Base-by-base conservation (phyloP, 1,140 invertebrate genomes). In the Dreissena polymorpha region DNA sequence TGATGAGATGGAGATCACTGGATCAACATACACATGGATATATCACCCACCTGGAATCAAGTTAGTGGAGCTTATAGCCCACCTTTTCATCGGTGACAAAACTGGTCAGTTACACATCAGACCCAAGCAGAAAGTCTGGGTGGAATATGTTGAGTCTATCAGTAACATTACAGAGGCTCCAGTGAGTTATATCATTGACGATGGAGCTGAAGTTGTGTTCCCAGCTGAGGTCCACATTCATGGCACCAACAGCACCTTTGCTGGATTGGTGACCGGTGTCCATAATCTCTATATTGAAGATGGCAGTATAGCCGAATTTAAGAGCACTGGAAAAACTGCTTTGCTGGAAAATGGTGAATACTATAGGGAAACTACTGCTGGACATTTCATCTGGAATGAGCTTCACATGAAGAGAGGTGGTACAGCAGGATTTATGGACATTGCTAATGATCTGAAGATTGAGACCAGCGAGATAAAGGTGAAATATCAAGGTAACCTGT, bases 31-130 rank as follows among this genome's bases (percentile, higher is more conserved):
- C 23, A 79, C 88, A 0, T 77, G 89, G 75, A 85, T 90, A 53
- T 90, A 88, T 68, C 88, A 90, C 69, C 87, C 88, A 27, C 10
- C 67, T 60, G 68, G 68, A 12, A 39, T 71, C 25, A 50, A 69
- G 18, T 67, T 76, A 21, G 89, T 90, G 5, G 76, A 72, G 27
- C 83, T 90, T 1, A 85, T 85, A 51, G 85, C 85, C 29, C 88
- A 89, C 49, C 85, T 71, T 18, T 89, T 90, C 76, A 88, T 90
- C 53, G 89, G 89, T 8, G 89, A 90, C 83, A 90, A 90, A 69
- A 89, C 89, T 27, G 89, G 89, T 13, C 84, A 87, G 25, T 78
- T 90, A 10, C 89, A 90, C 70, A 78, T 89, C 0, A 71, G 86
- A 73, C n/a, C 73, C 50, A 86, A 87, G 18, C 89, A 90, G 84